Evolutionary conservation across 2,797 vertebrate genomes (phyloP).

Genomic region (Cynodonichthys magdalenae): DNA sequence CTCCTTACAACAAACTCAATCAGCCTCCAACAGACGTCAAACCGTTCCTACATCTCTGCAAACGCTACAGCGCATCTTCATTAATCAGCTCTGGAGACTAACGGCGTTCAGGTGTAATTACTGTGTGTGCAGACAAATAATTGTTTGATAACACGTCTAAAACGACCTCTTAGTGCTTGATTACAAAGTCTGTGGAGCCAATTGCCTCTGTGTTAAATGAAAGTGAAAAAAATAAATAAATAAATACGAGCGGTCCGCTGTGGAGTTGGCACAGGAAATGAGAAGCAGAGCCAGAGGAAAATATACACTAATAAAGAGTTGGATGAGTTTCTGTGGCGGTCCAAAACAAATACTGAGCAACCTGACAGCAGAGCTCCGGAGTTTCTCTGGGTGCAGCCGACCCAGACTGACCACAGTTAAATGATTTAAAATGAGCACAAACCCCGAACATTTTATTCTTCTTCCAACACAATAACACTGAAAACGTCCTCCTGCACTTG

Average conservation of each 20-base stretch:
- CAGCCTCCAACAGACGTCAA: not conserved
- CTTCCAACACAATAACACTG: conserved; percentile 9
- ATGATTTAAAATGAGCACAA: too few species aligned
- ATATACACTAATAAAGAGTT: conserved; percentile 25
- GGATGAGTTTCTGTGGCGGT: conserved; percentile 13
- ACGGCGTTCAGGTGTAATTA: conserved; percentile 60
- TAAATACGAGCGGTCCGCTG: too few species aligned
- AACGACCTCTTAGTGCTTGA: conserved; percentile 49
- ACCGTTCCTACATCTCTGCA: not conserved
- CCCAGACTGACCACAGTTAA: too few species aligned
- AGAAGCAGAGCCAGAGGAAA: conserved; percentile 23
- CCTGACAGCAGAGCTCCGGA: conserved; percentile 12
- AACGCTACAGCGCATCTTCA: conserved; percentile 17
- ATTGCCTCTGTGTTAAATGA: conserved; percentile 20
- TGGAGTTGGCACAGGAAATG: conserved; percentile 24
- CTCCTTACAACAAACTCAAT: not conserved
- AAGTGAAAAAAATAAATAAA: not conserved
- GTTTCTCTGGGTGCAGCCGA: not conserved
- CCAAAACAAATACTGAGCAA: conserved; percentile 7
- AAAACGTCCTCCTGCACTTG: not conserved
- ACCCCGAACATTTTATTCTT: too few species aligned
- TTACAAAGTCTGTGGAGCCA: conserved; percentile 29
- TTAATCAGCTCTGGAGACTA: conserved; percentile 59
- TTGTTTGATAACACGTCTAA: conserved; percentile 54
- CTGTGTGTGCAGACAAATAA: conserved; percentile 64